Conservation (phyloP, 2,113 vertebrate species). For the Pterocles burchelli region DNA sequence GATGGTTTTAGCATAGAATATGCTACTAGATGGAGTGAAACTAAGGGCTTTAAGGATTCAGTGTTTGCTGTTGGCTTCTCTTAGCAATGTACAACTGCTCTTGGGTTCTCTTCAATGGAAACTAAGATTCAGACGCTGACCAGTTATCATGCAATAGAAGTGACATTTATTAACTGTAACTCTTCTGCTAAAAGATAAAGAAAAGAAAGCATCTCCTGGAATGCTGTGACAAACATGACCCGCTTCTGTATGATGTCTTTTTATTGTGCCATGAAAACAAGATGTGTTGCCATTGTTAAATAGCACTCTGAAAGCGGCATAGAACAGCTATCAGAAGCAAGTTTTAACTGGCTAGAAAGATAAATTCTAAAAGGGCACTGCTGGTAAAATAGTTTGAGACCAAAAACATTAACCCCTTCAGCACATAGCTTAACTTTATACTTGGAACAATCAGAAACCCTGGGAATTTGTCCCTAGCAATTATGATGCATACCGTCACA, state of each 20-base stretch:
- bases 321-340: not conserved
- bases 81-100: not conserved
- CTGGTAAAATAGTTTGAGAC: not conserved
- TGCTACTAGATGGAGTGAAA: not conserved
- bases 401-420: not conserved
- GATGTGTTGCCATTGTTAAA: not conserved
- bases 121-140: not conserved
- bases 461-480: not conserved
- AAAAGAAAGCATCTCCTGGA: not conserved
- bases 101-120: not conserved
- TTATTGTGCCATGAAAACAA: not conserved
- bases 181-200: not conserved
- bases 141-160: not conserved
- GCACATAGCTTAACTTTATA: not conserved
- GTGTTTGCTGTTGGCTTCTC: not conserved
- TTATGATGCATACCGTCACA: not conserved
- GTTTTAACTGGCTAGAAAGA: not conserved
- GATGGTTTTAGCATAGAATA: not conserved
- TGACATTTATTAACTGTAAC: not conserved
- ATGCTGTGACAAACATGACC: not conserved
- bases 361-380: not conserved
- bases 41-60: not conserved
- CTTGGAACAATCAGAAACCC: not conserved
- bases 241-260: not conserved
- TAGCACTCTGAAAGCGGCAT: not conserved